These are phyloP conservation scores for Capitulum mitella DNA, from an alignment of 2,888 invertebrate species.

Conservation along the genomic window DNA sequence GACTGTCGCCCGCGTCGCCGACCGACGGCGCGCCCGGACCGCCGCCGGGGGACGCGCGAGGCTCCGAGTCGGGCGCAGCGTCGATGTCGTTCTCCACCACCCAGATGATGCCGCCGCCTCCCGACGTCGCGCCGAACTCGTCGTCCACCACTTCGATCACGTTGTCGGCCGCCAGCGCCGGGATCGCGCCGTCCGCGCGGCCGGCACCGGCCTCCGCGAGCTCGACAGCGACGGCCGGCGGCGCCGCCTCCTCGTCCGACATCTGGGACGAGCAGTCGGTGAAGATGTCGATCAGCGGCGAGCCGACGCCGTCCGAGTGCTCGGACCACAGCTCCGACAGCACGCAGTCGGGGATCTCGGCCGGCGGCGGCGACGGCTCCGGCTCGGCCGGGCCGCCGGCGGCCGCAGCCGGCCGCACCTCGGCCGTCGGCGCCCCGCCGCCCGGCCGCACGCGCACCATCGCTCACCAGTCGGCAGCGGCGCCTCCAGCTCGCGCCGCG, in stretches of 20 bases:
- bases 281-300: slow-evolving; percentile 13
- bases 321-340: neutral
- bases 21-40: too few species aligned
- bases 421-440: too few species aligned
- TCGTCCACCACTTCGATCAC: slow-evolving; percentile 4
- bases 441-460: too few species aligned
- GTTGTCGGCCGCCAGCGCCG: neutral
- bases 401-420: too few species aligned
- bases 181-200: neutral
- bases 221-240: neutral
- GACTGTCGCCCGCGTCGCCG: neutral
- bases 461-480: neutral
- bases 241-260: neutral
- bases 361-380: neutral
- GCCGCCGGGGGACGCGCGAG: too few species aligned
- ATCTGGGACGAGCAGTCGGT: neutral
- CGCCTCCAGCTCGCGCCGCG: neutral
- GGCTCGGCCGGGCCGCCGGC: too few species aligned
- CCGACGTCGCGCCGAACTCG: neutral
- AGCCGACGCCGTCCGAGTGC: neutral
- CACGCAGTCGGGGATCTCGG: neutral
- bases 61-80: neutral
- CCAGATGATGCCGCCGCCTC: neutral
- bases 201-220: neutral
- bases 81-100: slow-evolving; percentile 4